Evolutionary conservation across 2,888 invertebrate genomes (phyloP), one percentile per base, ranked within the genome.

Genomic region (Linhomoeus sp.): DNA sequence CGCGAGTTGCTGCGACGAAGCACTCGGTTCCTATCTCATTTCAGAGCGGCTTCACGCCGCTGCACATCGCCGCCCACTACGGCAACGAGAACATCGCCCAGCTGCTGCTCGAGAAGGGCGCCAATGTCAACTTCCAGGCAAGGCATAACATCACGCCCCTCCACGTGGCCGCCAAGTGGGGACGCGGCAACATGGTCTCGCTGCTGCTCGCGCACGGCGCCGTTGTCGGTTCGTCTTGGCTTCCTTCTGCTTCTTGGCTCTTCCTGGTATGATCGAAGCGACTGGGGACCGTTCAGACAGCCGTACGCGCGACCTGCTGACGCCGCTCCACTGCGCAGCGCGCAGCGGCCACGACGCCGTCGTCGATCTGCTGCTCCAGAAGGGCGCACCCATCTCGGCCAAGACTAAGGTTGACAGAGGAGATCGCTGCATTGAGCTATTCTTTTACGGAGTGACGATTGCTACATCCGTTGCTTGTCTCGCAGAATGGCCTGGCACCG

Each of bases 21-120:
- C n/a, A n/a, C n/a, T n/a, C n/a, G n/a, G n/a, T n/a, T n/a, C n/a
- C n/a, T n/a, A n/a, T n/a, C 17, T 17, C 5, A 7, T 50, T 46
- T 23, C 51, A 63, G 69, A 92, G 88, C 76, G 97, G 97, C 53
- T 97, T 97, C 71, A 94, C 94, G 2, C 94, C 97, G 1, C 73
- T 99, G 43, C 99, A 99, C 68, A 97, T 97, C 94, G 94, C 92
- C 12, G 92, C 94, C 9, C 97, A 92, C 71, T 97, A 99, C 66
- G 94, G 97, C 55, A 97, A 97, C 70, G 87, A 88, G 64, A 79
- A 83, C 54, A 88, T 99, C 48, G 97, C 88, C 52, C 78, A 81
- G 58, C 72, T 99, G 56, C 76, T 99, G 48, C 77, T 97, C 51
- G 84, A 87, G 55, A 85, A 87, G 67, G 90, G 90, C 46, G 97